Evolutionary conservation across 2,113 vertebrate genomes (phyloP).

Genomic region (Periophthalmus modestus): DNA sequence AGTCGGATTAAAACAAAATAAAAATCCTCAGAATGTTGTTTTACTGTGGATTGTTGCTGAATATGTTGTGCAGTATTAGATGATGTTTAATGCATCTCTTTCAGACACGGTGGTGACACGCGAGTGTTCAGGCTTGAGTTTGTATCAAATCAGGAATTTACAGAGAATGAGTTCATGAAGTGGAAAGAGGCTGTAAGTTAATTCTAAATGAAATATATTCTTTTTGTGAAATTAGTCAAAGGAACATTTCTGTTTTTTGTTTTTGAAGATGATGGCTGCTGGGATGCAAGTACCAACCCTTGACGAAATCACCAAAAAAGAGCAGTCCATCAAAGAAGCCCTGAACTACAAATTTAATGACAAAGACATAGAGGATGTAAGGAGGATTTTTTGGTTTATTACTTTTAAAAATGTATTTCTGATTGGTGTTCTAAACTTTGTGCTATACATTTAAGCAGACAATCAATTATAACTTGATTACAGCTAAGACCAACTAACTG

Average conservation of each 20-base stretch:
- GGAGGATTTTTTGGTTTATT: slow-evolving; percentile 24
- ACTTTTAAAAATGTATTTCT: no score
- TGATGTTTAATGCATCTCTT: slow-evolving; percentile 12
- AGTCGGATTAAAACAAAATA: no score
- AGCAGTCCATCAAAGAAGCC: slow-evolving; percentile 97
- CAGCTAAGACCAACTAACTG: accelerated
- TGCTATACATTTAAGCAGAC: no score
- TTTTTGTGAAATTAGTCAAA: neutral
- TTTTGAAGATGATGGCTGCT: slow-evolving; percentile 90
- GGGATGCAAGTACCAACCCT: slow-evolving; percentile 96
- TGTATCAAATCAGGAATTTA: slow-evolving; percentile 98
- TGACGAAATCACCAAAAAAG: slow-evolving; percentile 98
- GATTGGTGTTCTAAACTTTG: no score
- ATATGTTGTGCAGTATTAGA: neutral
- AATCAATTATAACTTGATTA: no score
- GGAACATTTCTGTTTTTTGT: neutral
- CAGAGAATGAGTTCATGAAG: slow-evolving; percentile 98
- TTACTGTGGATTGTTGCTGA: neutral
- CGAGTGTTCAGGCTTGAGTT: slow-evolving; percentile 97
- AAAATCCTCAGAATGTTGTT: no score
- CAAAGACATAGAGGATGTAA: slow-evolving; percentile 97
- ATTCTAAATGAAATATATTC: neutral
- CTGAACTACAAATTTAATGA: slow-evolving; percentile 99
- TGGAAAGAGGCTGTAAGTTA: slow-evolving; percentile 97
- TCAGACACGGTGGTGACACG: slow-evolving; percentile 92